Conservation (phyloP, 2,888 invertebrate species). For the Ichneumoninae sp. region DNA sequence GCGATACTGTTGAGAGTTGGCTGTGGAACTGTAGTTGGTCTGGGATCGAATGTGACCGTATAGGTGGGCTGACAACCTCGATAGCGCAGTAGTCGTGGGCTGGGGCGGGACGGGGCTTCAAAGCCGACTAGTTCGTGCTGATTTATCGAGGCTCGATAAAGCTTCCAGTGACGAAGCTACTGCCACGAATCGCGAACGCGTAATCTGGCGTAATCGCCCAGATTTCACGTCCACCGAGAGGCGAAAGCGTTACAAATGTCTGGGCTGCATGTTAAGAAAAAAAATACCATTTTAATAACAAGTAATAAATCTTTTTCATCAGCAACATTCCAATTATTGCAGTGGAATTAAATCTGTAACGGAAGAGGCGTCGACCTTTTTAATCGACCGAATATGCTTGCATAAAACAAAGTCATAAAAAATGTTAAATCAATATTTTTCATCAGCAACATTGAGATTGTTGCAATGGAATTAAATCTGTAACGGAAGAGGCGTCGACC, state of each 20-base stretch:
- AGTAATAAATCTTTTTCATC: not conserved
- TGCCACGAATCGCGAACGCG: slow-evolving; percentile 36
- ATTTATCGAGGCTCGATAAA: slow-evolving; percentile 51
- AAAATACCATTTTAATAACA: too few relatives aligned
- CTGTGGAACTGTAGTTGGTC: slow-evolving; percentile 12
- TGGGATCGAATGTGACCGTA: slow-evolving; percentile 39
- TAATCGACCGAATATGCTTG: slow-evolving; percentile 70
- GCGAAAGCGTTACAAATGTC: slow-evolving; percentile 6
- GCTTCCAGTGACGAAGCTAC: slow-evolving; percentile 22
- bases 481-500: slow-evolving; percentile 71
- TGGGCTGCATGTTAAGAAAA: not conserved
- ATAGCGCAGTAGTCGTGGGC: slow-evolving; percentile 14
- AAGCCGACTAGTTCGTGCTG: slow-evolving; percentile 38
- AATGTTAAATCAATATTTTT: not conserved
- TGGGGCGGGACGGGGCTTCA: slow-evolving; percentile 24
- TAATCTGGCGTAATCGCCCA: slow-evolving; percentile 45
- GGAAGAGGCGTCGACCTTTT: slow-evolving; percentile 72
- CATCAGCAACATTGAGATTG: not conserved
- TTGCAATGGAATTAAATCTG: slow-evolving; percentile 49
- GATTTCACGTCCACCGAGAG: slow-evolving; percentile 11
- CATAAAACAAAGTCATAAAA: too few relatives aligned
- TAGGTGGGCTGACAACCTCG: slow-evolving; percentile 36
- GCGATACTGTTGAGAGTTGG: slow-evolving; percentile 24
- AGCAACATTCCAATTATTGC: not conserved
- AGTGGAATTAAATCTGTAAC: slow-evolving; percentile 61